A percentile compares a stretch with the other conserved stretches of the same genome.
Conservation (phyloP, 2,113 vertebrate species). For the Loxodonta africana region DNA sequence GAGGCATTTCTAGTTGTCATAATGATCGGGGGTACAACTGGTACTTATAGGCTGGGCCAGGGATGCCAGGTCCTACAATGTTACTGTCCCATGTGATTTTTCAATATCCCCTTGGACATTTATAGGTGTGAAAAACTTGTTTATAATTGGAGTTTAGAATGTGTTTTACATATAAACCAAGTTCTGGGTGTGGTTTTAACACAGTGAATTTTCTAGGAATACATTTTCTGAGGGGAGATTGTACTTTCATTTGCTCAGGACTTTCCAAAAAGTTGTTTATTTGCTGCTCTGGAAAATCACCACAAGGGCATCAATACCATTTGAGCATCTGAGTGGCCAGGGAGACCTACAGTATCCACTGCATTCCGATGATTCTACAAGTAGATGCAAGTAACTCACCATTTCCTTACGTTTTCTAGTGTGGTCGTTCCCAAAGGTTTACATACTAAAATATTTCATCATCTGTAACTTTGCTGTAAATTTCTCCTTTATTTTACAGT, state of each 20-base stretch:
- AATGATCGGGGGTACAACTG: background rate
- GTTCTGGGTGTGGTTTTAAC: conserved; percentile 63
- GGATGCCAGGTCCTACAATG: background rate
- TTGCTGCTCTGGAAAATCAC: background rate
- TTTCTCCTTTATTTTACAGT: background rate
- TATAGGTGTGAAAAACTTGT: background rate
- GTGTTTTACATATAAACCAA: conserved; percentile 32
- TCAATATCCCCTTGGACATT: background rate
- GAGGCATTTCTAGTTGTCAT: background rate
- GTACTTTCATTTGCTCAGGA: conserved; percentile 52
- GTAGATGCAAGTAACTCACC: background rate
- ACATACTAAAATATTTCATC: background rate
- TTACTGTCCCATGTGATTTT: background rate
- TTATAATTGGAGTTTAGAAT: conserved; percentile 51
- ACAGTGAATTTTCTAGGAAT: background rate
- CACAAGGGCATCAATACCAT: background rate
- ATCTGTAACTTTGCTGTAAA: background rate
- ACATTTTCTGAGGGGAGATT: background rate
- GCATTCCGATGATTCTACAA: background rate
- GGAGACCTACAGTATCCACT: background rate
- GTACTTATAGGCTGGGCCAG: background rate
- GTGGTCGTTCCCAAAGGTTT: background rate
- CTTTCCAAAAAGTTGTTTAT: conserved; percentile 27
- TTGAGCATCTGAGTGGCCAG: background rate
- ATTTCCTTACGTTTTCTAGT: background rate